A percentile compares a stretch with the other conserved stretches of the same genome.
Conservation (phyloP, 2,113 vertebrate genomes). For the Etheostoma spectabile region DNA sequence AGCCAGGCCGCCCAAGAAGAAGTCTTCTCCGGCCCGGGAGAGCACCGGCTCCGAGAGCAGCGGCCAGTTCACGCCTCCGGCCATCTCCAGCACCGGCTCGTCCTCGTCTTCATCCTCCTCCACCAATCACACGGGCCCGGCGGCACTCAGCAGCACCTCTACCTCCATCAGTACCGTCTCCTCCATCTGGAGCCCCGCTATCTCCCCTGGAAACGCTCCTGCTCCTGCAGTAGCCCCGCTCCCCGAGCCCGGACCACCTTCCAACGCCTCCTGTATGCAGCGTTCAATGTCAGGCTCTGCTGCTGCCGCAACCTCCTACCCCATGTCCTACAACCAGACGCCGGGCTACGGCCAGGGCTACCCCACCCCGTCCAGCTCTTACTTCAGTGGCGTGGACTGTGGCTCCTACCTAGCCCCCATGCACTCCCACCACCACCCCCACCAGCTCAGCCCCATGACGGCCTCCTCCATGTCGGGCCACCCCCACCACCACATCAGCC, state of each 20-base stretch:
- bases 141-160: conserved; percentile 83
- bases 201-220: conserved; percentile 90
- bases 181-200: conserved; percentile 98
- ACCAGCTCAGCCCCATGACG: conserved; percentile 97
- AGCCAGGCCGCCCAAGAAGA: conserved; percentile 95
- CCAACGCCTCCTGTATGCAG: conserved; percentile 96
- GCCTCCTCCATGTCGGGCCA: conserved; percentile 92
- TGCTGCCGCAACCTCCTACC: conserved; percentile 88
- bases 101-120: conserved; percentile 91
- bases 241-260: conserved; percentile 87
- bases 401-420: conserved; percentile 96
- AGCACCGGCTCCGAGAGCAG: conserved; percentile 97
- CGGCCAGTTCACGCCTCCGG: conserved; percentile 96
- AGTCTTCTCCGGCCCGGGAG: conserved; percentile 93
- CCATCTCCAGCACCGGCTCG: conserved; percentile 92
- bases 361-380: conserved; percentile 91
- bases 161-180: conserved; percentile 91
- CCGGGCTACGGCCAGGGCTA: conserved; percentile 94
- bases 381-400: conserved; percentile 97
- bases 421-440: conserved; percentile 95
- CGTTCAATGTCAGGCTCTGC: conserved; percentile 85
- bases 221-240: conserved; percentile 85
- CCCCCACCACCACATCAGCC: conserved; percentile 91
- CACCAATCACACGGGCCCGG: conserved; percentile 82
- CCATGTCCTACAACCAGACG: conserved; percentile 95